Percentiles rank a stretch among this genome's conserved stretches.
These are phyloP conservation scores for Cyphomyrmex costatus DNA, from an alignment of 1,140 invertebrate genomes.

Conservation along the genomic window DNA sequence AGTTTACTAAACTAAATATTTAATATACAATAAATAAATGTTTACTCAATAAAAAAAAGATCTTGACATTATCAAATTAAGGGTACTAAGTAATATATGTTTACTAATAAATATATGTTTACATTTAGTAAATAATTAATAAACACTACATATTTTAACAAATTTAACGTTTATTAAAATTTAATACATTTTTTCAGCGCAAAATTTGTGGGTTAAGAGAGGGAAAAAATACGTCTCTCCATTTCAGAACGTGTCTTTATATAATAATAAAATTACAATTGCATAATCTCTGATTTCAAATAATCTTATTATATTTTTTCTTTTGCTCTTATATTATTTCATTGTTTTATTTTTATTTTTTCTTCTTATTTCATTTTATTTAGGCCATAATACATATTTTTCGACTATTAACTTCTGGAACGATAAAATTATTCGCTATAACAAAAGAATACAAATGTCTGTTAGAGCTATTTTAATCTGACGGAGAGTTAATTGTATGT, in stretches of 20 bases:
- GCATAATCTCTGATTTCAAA: not conserved
- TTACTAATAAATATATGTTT: too few species aligned
- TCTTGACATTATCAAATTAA: too few species aligned
- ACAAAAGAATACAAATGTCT: conserved; percentile 4
- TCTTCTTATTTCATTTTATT: not conserved
- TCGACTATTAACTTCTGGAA: not conserved
- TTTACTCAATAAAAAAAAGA: too few species aligned
- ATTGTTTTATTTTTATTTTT: not conserved
- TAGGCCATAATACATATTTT: not conserved
- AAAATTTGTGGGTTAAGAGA: too few species aligned
- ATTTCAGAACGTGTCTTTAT: not conserved
- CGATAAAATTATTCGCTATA: not conserved
- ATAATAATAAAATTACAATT: conserved; percentile 8
- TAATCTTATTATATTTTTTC: conserved; percentile 4
- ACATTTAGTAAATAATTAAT: not conserved
- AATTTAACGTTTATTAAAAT: too few species aligned
- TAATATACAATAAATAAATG: too few species aligned
- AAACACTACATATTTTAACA: too few species aligned
- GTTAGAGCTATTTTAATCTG: conserved; percentile 16
- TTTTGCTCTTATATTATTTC: not conserved
- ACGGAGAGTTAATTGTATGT: not conserved
- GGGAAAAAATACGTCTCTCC: not conserved
- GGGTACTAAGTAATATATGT: too few species aligned
- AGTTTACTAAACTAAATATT: too few species aligned
- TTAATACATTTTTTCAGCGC: too few species aligned